Evolutionary conservation across 2,797 vertebrate genomes (phyloP), one percentile per base, ranked within the genome.

Genomic region (Nannoperca australis): DNA sequence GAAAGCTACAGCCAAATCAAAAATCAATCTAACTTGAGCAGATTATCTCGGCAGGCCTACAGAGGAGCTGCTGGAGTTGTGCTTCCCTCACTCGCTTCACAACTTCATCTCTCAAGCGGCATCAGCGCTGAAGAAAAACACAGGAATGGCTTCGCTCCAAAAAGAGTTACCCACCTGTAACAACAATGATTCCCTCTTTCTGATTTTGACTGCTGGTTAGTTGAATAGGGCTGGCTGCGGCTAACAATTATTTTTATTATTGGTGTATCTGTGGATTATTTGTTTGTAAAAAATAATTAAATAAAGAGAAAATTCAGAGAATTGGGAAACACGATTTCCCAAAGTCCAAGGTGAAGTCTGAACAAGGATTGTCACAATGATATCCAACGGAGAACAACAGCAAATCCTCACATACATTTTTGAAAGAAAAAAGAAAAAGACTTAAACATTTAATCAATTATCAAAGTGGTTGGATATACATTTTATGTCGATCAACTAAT

Each of bases 1-100:
- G 68, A 86, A 75, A 83, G 75, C 74, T 76, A n/a, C 54, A 38
- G 82, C 49, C 42, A 81, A 86, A 89, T 89, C 65, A 86, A 85
- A 84, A 91, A 90, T 85, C 85, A 60, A 90, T 91, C 79, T 2
- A 2, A 27, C 68, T 45, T 2, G 50, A 68, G 77, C 61, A 65
- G 80, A 84, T 82, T 63, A 89, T 80, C 74, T 42, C 72, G 17
- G 81, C 30, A 10, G 56, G 70, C 63, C 3, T 3, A 17, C 34
- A 42, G 66, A 73, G 40, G 42, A 66, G 69, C 65, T 32, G 73
- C 56, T 0, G 4, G 30, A 74, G 70, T 20, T 32, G 61, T 47
- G 79, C 59, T 47, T 75, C 56, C 63, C 36, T 38, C 36, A 11
- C 36, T 54, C 66, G 32, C 56, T 78, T 87, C 17, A 79, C 53